A percentile compares a stretch with the other conserved stretches of the same genome.
Conservation (phyloP, 2,888 invertebrate genomes). For the Podotricha telesiphe region DNA sequence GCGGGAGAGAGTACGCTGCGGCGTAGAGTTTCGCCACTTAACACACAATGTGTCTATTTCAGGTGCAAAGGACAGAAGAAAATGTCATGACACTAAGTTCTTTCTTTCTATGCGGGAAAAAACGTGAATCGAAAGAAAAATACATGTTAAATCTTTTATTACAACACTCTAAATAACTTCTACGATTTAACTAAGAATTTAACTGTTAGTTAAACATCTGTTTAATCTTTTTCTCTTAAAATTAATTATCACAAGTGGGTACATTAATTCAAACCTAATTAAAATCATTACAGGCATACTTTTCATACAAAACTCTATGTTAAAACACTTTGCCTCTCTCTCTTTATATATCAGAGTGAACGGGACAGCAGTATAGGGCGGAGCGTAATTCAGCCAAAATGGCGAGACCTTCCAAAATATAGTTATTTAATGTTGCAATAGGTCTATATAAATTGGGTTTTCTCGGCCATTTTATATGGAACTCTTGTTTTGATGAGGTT, state of each 20-base stretch:
- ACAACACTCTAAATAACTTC: neutral
- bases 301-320: slow-evolving; percentile 20
- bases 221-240: slow-evolving; percentile 9
- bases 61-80: too few species aligned
- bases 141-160: neutral
- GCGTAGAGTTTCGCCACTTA: too few species aligned
- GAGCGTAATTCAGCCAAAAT: neutral
- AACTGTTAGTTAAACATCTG: slow-evolving; percentile 7
- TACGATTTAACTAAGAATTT: slow-evolving; percentile 4
- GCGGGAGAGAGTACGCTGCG: too few species aligned
- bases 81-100: too few species aligned
- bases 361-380: slow-evolving; percentile 19
- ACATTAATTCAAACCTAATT: slow-evolving; percentile 20
- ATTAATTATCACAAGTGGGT: slow-evolving; percentile 8
- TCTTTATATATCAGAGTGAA: slow-evolving; percentile 10
- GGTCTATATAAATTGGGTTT: slow-evolving; percentile 46
- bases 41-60: too few species aligned
- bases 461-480: slow-evolving; percentile 47
- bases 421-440: slow-evolving; percentile 7
- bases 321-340: slow-evolving; percentile 15
- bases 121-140: too few species aligned
- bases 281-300: slow-evolving; percentile 27
- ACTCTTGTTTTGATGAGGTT: slow-evolving; percentile 38
- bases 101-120: too few species aligned
- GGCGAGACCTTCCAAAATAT: neutral